Base-by-base conservation (phyloP, 1,140 invertebrate genomes). In the Cherax quadricarinatus region DNA sequence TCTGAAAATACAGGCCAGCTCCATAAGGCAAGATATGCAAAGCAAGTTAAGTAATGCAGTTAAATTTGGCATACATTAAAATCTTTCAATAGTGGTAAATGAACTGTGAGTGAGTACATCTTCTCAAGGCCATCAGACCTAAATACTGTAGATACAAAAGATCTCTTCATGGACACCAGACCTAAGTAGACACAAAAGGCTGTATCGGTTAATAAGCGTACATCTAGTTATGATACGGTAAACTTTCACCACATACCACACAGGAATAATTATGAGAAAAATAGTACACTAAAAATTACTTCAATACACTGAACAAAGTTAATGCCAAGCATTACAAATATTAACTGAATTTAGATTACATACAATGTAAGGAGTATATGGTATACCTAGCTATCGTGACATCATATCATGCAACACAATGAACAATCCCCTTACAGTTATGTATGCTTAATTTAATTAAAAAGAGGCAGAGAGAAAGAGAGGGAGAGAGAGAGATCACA, bases 1-100 rank as follows among this genome's bases (percentile, higher is more conserved):
- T 84, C 82, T 84, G 82, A 84, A 84, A 84, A 62, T 24, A 84
- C 57, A 84, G 24, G 81, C 24, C 82, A 66, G 14, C 62, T 62
- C 60, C 53, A 62, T 62, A 62, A 60, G 12, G 53, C 21, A 84
- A 10, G 21, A 82, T 18, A 48, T 24, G 48, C 82, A 84, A 30
- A 60, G 41, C 51, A 66, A 66, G 14, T 66, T 66, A 66, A 66
- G 62, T 18, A 66, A 0, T 66, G 62, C 62, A 66, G 21, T 66
- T 66, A 66, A 60, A 66, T 16, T 66, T 18, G 18, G 18, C 12
- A 66, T 66, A 66, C 18, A 16, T 21, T 18, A 66, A 9, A 66
- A 18, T 66, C 62, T 66, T 66, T 66, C 53, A 66, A 18, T 18
- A 66, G 5, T 66, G 14, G 12, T 66, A 14, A 66, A 66, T 18